These are phyloP conservation scores for Takifugu ocellatus DNA, from an alignment of 2,797 vertebrate genomes.

Conservation along the genomic window DNA sequence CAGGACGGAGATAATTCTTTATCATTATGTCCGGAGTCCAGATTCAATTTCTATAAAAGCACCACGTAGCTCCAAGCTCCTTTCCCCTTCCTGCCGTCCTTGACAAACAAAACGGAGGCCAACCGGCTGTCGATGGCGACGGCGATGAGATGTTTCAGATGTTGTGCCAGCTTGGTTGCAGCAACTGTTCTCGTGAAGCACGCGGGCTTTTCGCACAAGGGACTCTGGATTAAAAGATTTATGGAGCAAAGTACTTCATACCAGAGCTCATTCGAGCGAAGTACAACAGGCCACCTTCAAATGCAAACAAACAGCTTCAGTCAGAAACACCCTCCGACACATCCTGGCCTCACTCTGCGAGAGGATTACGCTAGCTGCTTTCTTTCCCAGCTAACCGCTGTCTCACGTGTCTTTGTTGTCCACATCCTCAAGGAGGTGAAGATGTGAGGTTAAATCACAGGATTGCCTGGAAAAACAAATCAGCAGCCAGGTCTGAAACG, in stretches of 20 bases:
- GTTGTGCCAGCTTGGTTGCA: slow-evolving; percentile 15
- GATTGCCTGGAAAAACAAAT: not conserved
- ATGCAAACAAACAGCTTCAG: slow-evolving; percentile 49
- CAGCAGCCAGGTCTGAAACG: not conserved
- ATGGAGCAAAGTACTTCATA: slow-evolving; percentile 63
- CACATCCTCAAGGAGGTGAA: slow-evolving; percentile 6
- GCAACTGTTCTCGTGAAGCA: slow-evolving; percentile 41
- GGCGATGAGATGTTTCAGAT: slow-evolving; percentile 32
- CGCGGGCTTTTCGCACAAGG: slow-evolving; percentile 43
- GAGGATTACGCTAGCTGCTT: slow-evolving; percentile 25
- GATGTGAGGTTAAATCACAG: not conserved
- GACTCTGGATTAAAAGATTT: slow-evolving; percentile 70
- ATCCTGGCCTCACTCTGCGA: slow-evolving; percentile 11
- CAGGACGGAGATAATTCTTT: slow-evolving; percentile 31
- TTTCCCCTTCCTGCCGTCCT: slow-evolving; percentile 39
- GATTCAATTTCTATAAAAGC: slow-evolving; percentile 45
- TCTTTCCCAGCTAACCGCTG: slow-evolving; percentile 6
- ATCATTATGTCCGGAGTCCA: slow-evolving; percentile 34
- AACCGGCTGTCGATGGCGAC: slow-evolving; percentile 1
- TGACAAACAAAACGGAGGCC: slow-evolving; percentile 39
- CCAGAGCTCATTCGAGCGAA: slow-evolving; percentile 52
- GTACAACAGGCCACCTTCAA: slow-evolving; percentile 50
- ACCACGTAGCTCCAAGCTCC: slow-evolving; percentile 14
- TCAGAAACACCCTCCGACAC: slow-evolving; percentile 23
- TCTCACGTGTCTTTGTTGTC: slow-evolving; percentile 9